Evolutionary conservation across 1,140 invertebrate genomes (phyloP).

Genomic region (Cherax quadricarinatus): DNA sequence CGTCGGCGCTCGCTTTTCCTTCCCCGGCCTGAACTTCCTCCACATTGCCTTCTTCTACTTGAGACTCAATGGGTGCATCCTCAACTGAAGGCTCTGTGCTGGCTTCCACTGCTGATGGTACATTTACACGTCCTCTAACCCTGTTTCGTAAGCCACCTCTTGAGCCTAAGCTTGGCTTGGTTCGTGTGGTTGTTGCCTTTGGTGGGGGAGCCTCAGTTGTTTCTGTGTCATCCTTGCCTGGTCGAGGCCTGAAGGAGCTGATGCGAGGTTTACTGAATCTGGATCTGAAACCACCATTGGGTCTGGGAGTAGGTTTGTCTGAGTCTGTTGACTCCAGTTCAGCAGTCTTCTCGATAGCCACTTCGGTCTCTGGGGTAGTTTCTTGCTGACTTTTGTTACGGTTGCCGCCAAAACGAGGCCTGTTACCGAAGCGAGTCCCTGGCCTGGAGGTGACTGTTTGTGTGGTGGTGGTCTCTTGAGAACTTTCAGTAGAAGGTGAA

Average conservation of each 20-base stretch:
- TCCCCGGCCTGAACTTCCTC: neutral
- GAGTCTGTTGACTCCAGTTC: neutral
- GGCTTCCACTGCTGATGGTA: neutral
- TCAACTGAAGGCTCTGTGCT: neutral
- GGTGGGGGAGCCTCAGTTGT: neutral
- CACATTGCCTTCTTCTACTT: too few relatives aligned
- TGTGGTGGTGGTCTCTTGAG: conserved; percentile 27
- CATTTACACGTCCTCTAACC: neutral
- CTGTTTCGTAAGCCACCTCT: conserved; percentile 5
- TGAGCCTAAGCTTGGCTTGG: neutral
- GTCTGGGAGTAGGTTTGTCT: neutral
- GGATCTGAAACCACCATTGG: neutral
- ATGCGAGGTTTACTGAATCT: conserved; percentile 15
- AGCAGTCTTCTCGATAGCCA: neutral
- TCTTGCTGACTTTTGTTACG: neutral
- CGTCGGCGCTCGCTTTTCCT: neutral
- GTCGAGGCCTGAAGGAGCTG: neutral
- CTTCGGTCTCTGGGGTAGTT: neutral
- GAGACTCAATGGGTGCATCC: neutral
- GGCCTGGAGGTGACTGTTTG: neutral
- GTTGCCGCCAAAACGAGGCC: neutral
- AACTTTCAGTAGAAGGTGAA: neutral
- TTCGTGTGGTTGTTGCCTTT: neutral
- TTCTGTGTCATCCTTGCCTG: neutral
- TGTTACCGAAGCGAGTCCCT: conserved; percentile 1